Evolutionary conservation across 2,888 invertebrate species (phyloP), one percentile per base, ranked within the genome.

Genomic region (Stenodema calcarata): DNA sequence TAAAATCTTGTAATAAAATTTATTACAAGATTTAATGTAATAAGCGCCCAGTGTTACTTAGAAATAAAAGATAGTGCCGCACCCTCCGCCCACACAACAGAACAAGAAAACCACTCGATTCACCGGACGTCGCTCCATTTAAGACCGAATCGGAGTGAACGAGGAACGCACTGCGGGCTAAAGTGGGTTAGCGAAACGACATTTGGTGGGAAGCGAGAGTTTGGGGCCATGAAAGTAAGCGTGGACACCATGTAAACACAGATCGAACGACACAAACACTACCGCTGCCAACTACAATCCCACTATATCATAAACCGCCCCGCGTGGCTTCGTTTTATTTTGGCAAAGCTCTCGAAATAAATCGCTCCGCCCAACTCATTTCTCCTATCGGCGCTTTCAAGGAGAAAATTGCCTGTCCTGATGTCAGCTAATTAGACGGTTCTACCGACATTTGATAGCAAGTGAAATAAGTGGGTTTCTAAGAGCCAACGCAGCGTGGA

Each of bases 261-360:
- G 69, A 54, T 3, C 27, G 35, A 62, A 69, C 47, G 70, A 69
- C 82, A 42, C 82, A 82, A 82, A 82, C 82, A 82, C 82, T 30
- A 62, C n/a, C 30, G 69, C 41, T 82, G 82, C 82, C 82, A 82
- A 82, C 69, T 82, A 23, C 69, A 69, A 69, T 82, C 62, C 42
- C 69, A 69, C 82, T 82, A 69, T 82, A 82, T 82, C 82, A 82
- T 82, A 82, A 11, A 69, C 73, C 73, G 73, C n/a, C 7, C 44
- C 42, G 44, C 70, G 14, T 44, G 0, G 23, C 41, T 44, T 78
- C 14, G 47, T 42, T 78, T n/a, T n/a, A n/a, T 78, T 78, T 44
- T 78, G 78, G 78, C 78, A 78, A 27, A 44, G 47, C 14, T 44
- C 44, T 78, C 78, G 0, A 78, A 78, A 2, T 44, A 73, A 16